Conservation (phyloP, 1,140 invertebrate genomes). For the Apis cerana region DNA sequence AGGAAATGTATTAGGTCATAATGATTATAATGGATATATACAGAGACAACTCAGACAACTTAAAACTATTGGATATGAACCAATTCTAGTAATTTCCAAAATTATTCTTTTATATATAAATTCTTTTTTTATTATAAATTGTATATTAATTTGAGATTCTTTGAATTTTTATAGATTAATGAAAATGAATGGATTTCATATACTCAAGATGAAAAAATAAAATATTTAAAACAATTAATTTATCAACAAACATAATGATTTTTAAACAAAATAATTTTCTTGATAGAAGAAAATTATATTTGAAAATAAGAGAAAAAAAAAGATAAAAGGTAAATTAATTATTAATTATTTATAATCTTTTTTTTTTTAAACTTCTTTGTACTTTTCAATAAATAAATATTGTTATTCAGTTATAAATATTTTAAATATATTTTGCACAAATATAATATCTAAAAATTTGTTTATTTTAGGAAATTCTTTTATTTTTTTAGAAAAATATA, state of each 20-base stretch:
- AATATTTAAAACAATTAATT: neutral
- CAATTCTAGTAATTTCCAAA: conserved; percentile 80
- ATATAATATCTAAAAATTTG: neutral
- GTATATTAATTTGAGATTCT: neutral
- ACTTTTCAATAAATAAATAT: too few relatives aligned
- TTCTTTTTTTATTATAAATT: neutral
- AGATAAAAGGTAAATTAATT: neutral
- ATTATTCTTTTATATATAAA: neutral
- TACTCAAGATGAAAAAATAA: neutral
- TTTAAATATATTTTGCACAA: neutral
- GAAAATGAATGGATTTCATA: fast-evolving
- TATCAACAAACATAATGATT: neutral
- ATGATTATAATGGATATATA: conserved; percentile 74
- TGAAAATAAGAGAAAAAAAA: neutral
- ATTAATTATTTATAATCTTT: neutral
- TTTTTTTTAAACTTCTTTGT: neutral
- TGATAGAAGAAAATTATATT: neutral
- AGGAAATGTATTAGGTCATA: conserved; percentile 73
- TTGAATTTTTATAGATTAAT: neutral
- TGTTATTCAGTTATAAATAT: neutral
- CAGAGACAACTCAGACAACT: conserved; percentile 82
- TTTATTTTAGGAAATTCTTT: too few relatives aligned
- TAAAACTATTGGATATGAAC: conserved; percentile 82
- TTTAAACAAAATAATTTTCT: neutral
- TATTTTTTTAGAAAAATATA: too few relatives aligned